Percentiles rank a stretch among this genome's conserved stretches.
phyloP scores from a whole-genome alignment of 1,140 invertebrate genomes.

The Leucophenga varia region DNA sequence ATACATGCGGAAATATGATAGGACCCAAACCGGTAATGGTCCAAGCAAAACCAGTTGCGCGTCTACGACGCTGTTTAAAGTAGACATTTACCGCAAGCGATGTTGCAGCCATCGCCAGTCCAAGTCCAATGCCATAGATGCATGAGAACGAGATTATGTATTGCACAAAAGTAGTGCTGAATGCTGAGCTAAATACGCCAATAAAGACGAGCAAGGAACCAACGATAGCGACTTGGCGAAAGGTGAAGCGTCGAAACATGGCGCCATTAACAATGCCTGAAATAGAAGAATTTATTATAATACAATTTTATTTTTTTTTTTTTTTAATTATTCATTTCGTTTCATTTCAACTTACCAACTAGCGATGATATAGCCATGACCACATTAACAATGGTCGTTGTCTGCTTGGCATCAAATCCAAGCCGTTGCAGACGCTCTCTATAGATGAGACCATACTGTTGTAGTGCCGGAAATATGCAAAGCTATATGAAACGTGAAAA shows the following conservation, averaged over 20 bases:
- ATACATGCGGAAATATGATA: conserved; percentile 61
- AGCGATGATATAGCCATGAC: conserved; percentile 64
- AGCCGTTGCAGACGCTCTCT: conserved; percentile 61
- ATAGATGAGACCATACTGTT: conserved; percentile 69
- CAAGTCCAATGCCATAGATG: conserved; percentile 60
- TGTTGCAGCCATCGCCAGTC: conserved; percentile 63
- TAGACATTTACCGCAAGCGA: conserved; percentile 64
- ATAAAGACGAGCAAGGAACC: conserved; percentile 29
- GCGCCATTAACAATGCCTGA: conserved; percentile 46
- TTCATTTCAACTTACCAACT: conserved; percentile 57
- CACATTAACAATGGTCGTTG: conserved; percentile 67
- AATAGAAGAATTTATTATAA: too few species aligned
- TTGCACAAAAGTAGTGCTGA: conserved; percentile 37
- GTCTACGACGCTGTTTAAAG: conserved; percentile 60
- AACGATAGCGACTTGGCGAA: conserved; percentile 40
- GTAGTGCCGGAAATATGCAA: conserved; percentile 63
- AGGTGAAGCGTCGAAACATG: conserved; percentile 45
- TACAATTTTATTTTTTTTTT: not conserved
- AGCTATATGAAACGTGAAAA: conserved; percentile 55
- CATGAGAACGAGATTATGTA: conserved; percentile 35
- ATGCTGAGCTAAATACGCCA: conserved; percentile 36
- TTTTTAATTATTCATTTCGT: too few species aligned
- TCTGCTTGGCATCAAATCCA: conserved; percentile 63
- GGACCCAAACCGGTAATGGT: conserved; percentile 63
- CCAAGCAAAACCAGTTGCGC: conserved; percentile 64